Conservation (phyloP, 2,113 vertebrate species). For the Proteles cristata region DNA sequence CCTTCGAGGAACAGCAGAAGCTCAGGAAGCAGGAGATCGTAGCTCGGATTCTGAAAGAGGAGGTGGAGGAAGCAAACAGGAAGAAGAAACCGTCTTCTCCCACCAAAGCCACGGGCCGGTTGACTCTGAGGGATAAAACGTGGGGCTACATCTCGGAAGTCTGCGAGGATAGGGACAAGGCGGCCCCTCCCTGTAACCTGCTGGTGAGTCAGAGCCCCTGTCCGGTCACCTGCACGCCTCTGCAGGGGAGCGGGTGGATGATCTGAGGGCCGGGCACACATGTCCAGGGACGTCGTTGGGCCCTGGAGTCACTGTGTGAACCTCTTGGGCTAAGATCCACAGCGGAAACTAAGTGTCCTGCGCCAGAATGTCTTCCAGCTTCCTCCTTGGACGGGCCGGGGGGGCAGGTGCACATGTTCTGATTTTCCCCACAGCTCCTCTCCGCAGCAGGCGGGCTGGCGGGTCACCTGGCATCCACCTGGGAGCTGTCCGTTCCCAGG, state of each 20-base stretch:
- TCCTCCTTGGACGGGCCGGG: too few relatives aligned
- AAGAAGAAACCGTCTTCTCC: slow-evolving; percentile 46
- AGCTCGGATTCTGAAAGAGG: slow-evolving; percentile 87
- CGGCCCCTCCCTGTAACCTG: rapidly evolving
- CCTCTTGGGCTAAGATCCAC: neutral
- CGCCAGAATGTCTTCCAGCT: neutral
- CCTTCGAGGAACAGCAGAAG: slow-evolving; percentile 88
- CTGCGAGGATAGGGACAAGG: neutral
- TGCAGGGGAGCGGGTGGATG: rapidly evolving
- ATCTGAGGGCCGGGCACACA: too few relatives aligned
- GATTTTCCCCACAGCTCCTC: neutral
- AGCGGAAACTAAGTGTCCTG: neutral
- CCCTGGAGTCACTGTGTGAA: rapidly evolving
- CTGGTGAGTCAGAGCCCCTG: slow-evolving; percentile 66
- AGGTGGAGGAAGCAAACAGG: slow-evolving; percentile 75
- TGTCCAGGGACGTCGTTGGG: neutral
- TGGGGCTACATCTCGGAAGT: slow-evolving; percentile 78
- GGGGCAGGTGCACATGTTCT: too few relatives aligned
- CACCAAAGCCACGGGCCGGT: neutral
- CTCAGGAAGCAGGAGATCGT: slow-evolving; percentile 89
- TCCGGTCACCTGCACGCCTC: rapidly evolving
- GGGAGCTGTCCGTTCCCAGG: neutral
- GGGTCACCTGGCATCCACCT: neutral
- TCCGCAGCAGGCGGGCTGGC: neutral
- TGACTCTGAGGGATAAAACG: slow-evolving; percentile 75